Evolutionary conservation across 2,888 invertebrate genomes (phyloP).

Genomic region (Sepiola atlantica): DNA sequence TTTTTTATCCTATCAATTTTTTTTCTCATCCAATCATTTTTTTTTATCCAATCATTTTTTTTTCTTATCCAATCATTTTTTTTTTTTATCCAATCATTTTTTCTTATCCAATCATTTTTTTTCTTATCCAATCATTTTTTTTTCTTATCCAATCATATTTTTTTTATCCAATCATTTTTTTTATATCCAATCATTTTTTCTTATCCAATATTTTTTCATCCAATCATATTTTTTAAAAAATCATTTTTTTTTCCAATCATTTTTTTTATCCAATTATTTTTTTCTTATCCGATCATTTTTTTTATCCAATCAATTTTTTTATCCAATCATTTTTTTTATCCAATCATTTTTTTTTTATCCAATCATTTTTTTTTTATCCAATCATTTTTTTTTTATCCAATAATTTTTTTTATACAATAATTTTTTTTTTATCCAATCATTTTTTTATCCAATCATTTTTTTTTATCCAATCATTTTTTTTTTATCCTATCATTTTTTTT

Average conservation of each 20-base stretch:
- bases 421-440: background rate
- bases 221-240: no score
- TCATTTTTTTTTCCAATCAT: background rate
- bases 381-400: no score
- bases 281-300: no score
- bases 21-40: background rate
- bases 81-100: background rate
- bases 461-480: no score
- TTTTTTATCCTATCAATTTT: no score
- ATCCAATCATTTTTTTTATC: background rate
- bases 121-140: background rate
- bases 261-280: background rate
- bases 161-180: background rate
- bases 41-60: background rate
- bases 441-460: background rate
- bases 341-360: background rate
- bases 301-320: no score
- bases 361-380: background rate
- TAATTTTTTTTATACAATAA: no score
- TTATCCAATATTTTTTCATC: background rate
- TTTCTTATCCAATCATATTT: background rate
- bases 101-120: no score
- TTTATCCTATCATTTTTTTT: no score
- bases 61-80: no score
- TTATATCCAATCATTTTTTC: no score